Percentiles rank a stretch among this genome's conserved stretches.
Evolutionary conservation across 2,113 vertebrate species (phyloP).

Genomic region (Rhinolophus sinicus): DNA sequence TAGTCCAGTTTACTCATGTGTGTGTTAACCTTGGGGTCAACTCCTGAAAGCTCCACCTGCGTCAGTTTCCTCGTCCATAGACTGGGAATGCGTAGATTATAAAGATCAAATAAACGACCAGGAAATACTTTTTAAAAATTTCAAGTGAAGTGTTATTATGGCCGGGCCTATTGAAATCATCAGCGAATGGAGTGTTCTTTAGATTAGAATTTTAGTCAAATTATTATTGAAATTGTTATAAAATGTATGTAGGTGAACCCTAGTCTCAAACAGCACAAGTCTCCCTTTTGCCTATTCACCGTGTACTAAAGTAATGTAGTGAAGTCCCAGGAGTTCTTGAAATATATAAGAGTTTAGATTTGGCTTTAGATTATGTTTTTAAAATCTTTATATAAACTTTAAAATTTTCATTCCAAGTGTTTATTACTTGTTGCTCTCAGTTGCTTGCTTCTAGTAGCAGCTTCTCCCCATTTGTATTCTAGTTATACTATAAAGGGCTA

Average conservation of each 20-base stretch:
- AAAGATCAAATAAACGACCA: background rate
- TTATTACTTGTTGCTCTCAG: slow-evolving; percentile 10
- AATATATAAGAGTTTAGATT: background rate
- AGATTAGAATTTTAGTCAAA: background rate
- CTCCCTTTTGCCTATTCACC: background rate
- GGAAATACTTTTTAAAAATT: slow-evolving; percentile 5
- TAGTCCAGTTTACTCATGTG: background rate
- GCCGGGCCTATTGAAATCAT: background rate
- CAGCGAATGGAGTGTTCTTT: background rate
- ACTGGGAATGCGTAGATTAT: background rate
- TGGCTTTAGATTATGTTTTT: background rate
- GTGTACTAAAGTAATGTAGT: background rate
- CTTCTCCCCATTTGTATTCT: background rate
- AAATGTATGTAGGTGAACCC: background rate
- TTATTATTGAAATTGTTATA: background rate
- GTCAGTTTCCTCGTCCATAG: background rate
- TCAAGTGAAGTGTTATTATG: background rate
- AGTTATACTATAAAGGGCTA: too few relatives aligned
- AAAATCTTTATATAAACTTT: background rate
- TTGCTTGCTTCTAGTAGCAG: background rate
- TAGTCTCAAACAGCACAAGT: background rate
- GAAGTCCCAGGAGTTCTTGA: background rate
- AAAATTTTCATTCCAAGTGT: background rate
- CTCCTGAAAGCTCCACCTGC: background rate
- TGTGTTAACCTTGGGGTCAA: background rate